Conservation (phyloP, 2,797 vertebrate species). For the Denticeps clupeoides region DNA sequence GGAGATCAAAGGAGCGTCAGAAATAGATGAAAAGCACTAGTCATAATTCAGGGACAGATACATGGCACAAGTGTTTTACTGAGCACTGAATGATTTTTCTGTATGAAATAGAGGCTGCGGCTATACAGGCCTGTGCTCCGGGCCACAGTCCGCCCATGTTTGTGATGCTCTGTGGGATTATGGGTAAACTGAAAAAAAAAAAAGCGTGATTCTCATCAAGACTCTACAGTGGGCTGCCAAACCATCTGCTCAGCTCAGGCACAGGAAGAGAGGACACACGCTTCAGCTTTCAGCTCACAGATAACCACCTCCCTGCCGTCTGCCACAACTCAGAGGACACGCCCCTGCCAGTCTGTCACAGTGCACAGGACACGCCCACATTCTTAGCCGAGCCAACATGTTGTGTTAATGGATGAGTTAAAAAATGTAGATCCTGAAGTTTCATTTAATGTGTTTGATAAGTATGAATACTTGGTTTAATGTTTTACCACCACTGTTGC, state of each 20-base stretch:
- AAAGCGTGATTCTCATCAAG: conserved; percentile 39
- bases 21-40: background rate
- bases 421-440: too few species aligned
- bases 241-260: conserved; percentile 58
- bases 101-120: background rate
- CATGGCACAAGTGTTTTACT: background rate
- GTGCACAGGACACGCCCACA: background rate
- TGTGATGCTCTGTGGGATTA: conserved; percentile 34
- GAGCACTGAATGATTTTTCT: background rate
- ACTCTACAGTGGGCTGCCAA: conserved; percentile 44
- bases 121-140: background rate
- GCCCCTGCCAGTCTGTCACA: conserved; percentile 6
- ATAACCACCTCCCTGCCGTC: background rate
- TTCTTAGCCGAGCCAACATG: too few species aligned
- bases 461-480: too few species aligned
- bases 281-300: conserved; percentile 9
- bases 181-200: conserved; percentile 32
- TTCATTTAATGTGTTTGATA: too few species aligned
- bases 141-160: background rate
- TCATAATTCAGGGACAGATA: background rate
- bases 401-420: too few species aligned
- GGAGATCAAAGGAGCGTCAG: background rate
- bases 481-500: too few species aligned
- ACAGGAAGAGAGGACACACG: conserved; percentile 50
- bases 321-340: conserved; percentile 9